Evolutionary conservation across 2,888 invertebrate species (phyloP), one percentile per base, ranked within the genome.

Genomic region (Lycocerus yunnanus): DNA sequence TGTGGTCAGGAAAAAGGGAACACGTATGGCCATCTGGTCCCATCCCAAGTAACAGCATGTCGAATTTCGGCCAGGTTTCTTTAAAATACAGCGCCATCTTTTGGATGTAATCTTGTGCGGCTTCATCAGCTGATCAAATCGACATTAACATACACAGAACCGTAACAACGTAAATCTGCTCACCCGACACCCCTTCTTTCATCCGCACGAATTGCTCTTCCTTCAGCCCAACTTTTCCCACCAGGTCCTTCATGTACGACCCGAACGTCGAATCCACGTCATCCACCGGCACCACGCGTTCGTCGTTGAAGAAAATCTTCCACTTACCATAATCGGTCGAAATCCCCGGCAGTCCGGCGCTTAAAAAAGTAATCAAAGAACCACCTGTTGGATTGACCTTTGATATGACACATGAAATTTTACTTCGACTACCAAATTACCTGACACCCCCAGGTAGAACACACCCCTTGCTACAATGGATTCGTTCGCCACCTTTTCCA

Each of bases 1-100:
- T 85, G 85, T 96, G 95, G 0, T 90, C 92, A 0, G 99, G 99
- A 88, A 99, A 99, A 14, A 99, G 87, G 0, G 99, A 99, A 84
- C 98, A 98, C 0, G 98, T 99, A 87, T 99, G 99, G 0, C 99
- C 99, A 85, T 99, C 99, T 0, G 98, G 98, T 0, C 99, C 99
- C 92, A 99, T 94, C 13, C 99, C 99, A 16, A 99, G 89, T 10
- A 99, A 88, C 0, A 99, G 88, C 66, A 98, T 86, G 87, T 99
- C 97, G 85, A 98, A 97, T 76, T 89, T 85, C 0, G 96, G 95
- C 70, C 91, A 82, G 83, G 82, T 88, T 68, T 84, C 90, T 77
- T 88, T 89, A 79, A 95, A 94, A 71, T 90, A 90, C 10, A 87
- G 85, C 68, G 88, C 88, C 81, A 96, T 88, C 85, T 94, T 91